Percentiles rank a stretch among this genome's conserved stretches.
These are phyloP conservation scores for Platysteira castanea DNA, from an alignment of 2,113 vertebrate species.

Conservation along the genomic window DNA sequence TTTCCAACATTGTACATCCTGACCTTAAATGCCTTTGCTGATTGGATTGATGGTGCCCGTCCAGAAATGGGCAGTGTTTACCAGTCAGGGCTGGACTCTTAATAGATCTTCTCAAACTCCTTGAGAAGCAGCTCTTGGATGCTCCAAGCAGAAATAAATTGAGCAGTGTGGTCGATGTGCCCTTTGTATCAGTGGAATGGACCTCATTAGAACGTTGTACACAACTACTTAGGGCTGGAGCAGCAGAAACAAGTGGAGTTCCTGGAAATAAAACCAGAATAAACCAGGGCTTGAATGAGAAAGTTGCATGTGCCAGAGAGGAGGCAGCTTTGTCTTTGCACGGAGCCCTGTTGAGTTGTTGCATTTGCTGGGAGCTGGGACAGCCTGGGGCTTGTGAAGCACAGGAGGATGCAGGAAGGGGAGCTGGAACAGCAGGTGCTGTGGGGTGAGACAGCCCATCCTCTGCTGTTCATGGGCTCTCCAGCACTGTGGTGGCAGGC, in stretches of 20 bases:
- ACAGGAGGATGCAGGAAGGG: background rate
- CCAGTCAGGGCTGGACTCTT: background rate
- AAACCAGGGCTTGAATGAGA: background rate
- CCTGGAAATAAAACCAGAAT: background rate
- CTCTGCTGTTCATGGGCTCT: background rate
- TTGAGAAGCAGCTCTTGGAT: background rate
- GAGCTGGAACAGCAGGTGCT: background rate
- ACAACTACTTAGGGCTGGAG: background rate
- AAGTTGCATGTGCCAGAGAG: background rate
- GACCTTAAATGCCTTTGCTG: constrained; percentile 35
- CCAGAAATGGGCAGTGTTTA: background rate
- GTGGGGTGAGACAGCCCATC: background rate
- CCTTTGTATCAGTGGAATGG: background rate
- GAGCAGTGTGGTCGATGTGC: background rate
- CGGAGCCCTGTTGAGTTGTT: background rate
- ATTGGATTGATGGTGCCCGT: background rate
- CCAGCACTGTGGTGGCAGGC: constrained; percentile 9
- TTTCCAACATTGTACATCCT: background rate
- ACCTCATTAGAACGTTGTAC: background rate
- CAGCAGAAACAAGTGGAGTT: background rate
- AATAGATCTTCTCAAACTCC: constrained; percentile 10
- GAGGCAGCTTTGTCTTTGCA: background rate
- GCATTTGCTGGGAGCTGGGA: background rate
- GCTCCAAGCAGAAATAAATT: background rate
- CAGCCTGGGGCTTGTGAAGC: background rate